Evolutionary conservation across 2,113 vertebrate species (phyloP), one percentile per base, ranked within the genome.

Genomic region (Gallinago undulata): DNA sequence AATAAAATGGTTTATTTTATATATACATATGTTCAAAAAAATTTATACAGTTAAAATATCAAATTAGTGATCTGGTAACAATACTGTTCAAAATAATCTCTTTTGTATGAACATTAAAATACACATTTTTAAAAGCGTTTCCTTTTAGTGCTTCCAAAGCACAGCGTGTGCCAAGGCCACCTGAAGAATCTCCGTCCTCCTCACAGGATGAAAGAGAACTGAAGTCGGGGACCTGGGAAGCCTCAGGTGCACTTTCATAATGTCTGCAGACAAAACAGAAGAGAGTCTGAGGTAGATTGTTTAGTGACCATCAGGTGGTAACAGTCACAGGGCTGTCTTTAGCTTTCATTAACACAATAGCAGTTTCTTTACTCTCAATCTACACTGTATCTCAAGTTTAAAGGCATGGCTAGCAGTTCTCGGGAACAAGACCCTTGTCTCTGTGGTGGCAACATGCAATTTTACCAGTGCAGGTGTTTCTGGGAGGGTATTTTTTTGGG

Each of bases 71-170:
- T 99, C 98, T 98, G 98, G 98, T 98, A 99, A 98, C 98, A 99
- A 99, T 98, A 98, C 97, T 97, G 98, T 98, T 98, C 98, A 99
- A 99, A 99, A 99, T 99, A 99, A 98, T 99, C 98, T 98, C 98
- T 98, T 98, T 98, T 97, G 97, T 99, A 99, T 99, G 98, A 99
- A 99, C 98, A 98, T 98, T 98, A 98, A 98, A 98, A 99, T 98
- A 98, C 98, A 97, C 96, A 97, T 97, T 95, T 95, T 98, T 97
- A 98, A 97, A 98, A 98, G 89, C 98, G 96, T 97, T 97, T 98
- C 90, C 97, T 98, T 97, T 98, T 96, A 98, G 97, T 98, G 98
- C 93, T 97, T 98, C 97, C 98, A 98, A 98, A 98, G 98, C 98
- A 98, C 98, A 98, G 96, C 97, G 97, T 97, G 96, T 97, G 93